Conservation (phyloP, 2,797 vertebrate genomes). For the Masticophis lateralis region DNA sequence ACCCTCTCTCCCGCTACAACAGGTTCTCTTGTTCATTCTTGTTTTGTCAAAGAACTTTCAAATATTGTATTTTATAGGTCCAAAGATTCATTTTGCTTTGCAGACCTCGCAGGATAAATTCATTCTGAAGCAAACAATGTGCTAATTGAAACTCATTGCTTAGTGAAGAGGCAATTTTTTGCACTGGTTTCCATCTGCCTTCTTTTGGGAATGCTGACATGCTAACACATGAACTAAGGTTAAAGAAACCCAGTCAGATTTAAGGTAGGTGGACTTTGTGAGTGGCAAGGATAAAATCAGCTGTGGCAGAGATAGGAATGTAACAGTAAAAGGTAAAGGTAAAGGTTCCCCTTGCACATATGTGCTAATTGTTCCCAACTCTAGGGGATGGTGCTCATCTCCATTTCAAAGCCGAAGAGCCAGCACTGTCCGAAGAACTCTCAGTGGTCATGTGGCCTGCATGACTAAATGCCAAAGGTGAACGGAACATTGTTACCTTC, state of each 20-base stretch:
- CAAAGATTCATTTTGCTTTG: conserved; percentile 68
- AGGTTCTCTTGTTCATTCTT: conserved; percentile 44
- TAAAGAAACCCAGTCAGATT: conserved; percentile 31
- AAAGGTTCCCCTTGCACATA: no score
- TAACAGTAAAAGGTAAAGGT: no score
- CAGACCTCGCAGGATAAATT: conserved; percentile 62
- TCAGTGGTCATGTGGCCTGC: no score
- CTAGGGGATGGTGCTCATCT: no score
- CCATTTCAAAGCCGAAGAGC: no score
- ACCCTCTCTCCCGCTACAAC: neutral
- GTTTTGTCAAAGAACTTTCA: conserved; percentile 61
- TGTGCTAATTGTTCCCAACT: no score
- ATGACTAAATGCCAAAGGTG: no score
- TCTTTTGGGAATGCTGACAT: neutral
- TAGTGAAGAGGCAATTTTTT: conserved; percentile 45
- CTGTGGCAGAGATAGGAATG: neutral
- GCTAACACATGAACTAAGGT: neutral
- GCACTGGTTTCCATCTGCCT: conserved; percentile 35
- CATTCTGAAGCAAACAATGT: conserved; percentile 29
- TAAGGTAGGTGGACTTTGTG: neutral
- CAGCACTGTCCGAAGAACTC: no score
- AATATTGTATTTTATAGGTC: conserved; percentile 59
- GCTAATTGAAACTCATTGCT: conserved; percentile 57
- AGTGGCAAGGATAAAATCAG: conserved; percentile 23
- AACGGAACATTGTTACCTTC: no score